phyloP scores from a whole-genome alignment of 2,797 vertebrate genomes.

The Synaphobranchus kaupii region DNA sequence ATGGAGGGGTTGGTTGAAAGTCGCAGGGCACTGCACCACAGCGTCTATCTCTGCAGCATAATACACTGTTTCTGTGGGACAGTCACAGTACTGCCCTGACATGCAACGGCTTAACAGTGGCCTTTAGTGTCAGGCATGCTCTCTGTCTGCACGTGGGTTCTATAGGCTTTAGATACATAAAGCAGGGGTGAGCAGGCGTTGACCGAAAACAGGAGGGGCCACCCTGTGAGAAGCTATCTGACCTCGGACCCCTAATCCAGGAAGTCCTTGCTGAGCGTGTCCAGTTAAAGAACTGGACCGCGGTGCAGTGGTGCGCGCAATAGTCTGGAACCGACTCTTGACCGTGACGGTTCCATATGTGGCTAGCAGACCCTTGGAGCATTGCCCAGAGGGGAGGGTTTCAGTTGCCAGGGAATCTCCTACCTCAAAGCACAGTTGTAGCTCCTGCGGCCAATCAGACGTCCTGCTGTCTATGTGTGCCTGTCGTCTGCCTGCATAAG shows the following conservation, averaged over 20 bases:
- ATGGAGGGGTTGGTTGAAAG: too few species aligned
- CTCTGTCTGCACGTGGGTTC: not conserved
- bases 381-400: not conserved
- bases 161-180: not conserved
- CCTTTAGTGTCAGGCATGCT: not conserved
- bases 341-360: not conserved
- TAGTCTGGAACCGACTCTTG: not conserved
- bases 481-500: not conserved
- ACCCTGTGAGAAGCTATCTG: not conserved
- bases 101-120: not conserved
- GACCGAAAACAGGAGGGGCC: not conserved
- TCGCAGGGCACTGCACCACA: too few species aligned
- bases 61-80: not conserved
- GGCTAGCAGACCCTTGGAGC: not conserved
- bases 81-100: not conserved
- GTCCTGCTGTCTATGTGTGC: too few species aligned
- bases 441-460: too few species aligned
- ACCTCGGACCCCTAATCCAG: not conserved
- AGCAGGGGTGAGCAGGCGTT: not conserved
- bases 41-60: too few species aligned
- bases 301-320: not conserved
- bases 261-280: not conserved
- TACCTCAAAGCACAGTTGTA: not conserved
- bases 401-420: not conserved
- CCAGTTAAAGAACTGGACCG: not conserved